These are phyloP conservation scores for Stenichneumon culpator DNA, from an alignment of 2,888 invertebrate species.

Conservation along the genomic window DNA sequence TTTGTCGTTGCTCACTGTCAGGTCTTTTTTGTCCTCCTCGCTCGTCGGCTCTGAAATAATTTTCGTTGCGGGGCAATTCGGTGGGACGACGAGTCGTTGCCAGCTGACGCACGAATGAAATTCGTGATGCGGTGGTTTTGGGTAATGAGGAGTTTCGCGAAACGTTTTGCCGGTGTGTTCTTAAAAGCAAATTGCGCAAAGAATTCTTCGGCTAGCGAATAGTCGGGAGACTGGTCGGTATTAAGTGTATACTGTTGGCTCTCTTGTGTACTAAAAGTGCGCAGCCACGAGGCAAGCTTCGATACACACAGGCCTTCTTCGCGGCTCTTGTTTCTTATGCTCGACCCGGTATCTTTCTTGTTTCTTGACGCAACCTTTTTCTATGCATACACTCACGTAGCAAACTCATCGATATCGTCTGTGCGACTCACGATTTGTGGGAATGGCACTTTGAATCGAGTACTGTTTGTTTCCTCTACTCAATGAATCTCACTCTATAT, in stretches of 20 bases:
- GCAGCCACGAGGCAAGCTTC: slow-evolving; percentile 9
- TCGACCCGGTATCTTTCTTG: background rate
- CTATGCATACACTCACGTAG: background rate
- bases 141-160: slow-evolving; percentile 57
- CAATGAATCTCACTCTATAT: background rate
- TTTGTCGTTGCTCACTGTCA: background rate
- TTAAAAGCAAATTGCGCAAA: slow-evolving; percentile 53
- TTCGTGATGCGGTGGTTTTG: slow-evolving; percentile 61
- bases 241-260: slow-evolving; percentile 7
- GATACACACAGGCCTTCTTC: slow-evolving; percentile 11
- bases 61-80: slow-evolving; percentile 11
- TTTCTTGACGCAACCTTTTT: slow-evolving; percentile 31
- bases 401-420: slow-evolving; percentile 4
- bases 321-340: slow-evolving; percentile 37
- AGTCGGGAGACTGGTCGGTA: background rate
- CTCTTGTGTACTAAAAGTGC: slow-evolving; percentile 32
- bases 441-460: background rate
- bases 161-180: slow-evolving; percentile 2
- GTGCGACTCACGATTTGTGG: background rate
- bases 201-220: slow-evolving; percentile 27
- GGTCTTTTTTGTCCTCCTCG: background rate
- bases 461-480: background rate
- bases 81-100: slow-evolving; percentile 32
- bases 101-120: slow-evolving; percentile 40
- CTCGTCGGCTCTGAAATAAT: background rate